A percentile compares a stretch with the other conserved stretches of the same genome.
Conservation (phyloP, 2,797 vertebrate genomes). For the Hyperoplus immaculatus region DNA sequence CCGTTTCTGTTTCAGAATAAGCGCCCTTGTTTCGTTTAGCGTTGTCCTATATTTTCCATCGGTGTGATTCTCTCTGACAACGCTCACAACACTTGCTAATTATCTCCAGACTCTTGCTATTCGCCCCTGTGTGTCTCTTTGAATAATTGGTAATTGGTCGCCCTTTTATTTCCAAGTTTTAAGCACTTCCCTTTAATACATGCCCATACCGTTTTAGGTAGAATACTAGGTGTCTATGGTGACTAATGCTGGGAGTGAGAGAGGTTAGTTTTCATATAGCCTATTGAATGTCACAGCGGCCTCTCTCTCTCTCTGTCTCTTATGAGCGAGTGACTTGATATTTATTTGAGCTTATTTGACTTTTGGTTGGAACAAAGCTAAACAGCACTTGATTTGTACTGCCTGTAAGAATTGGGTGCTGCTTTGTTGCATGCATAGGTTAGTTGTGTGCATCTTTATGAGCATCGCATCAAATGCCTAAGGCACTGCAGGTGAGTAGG, state of each 20-base stretch:
- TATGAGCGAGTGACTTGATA: slow-evolving; percentile 37
- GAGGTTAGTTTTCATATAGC: slow-evolving; percentile 4
- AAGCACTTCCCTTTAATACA: slow-evolving; percentile 31
- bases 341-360: slow-evolving; percentile 58
- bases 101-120: slow-evolving; percentile 14
- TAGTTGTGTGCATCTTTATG: slow-evolving; percentile 2
- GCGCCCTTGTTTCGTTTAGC: slow-evolving; percentile 16
- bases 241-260: slow-evolving; percentile 7
- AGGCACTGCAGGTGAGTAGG: neutral
- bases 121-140: slow-evolving; percentile 23
- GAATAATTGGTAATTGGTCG: slow-evolving; percentile 40
- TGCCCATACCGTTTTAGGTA: neutral
- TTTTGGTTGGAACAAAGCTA: slow-evolving; percentile 29
- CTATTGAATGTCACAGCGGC: slow-evolving; percentile 38
- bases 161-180: slow-evolving; percentile 29
- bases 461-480: slow-evolving; percentile 21
- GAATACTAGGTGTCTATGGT: neutral
- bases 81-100: slow-evolving; percentile 31
- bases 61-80: slow-evolving; percentile 28
- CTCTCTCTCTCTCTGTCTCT: slow-evolving; percentile 8
- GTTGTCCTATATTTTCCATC: slow-evolving; percentile 8
- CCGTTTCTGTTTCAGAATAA: slow-evolving; percentile 16
- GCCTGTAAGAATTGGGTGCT: slow-evolving; percentile 39
- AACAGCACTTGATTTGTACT: slow-evolving; percentile 42
- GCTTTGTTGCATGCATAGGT: slow-evolving; percentile 27